phyloP scores from a whole-genome alignment of 2,113 vertebrate species.

The Lepus americanus region DNA sequence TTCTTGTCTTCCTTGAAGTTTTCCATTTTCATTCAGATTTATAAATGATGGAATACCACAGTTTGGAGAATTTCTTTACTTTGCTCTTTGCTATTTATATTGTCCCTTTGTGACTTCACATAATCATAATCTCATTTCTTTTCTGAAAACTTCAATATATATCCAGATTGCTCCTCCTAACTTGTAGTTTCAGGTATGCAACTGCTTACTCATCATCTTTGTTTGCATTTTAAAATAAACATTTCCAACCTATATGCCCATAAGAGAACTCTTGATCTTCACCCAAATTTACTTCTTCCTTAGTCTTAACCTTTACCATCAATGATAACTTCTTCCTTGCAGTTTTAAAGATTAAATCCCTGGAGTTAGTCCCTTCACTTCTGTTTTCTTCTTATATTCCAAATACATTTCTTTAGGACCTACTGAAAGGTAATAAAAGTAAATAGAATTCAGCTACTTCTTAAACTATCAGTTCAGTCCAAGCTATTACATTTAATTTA shows the following conservation, averaged over 20 bases:
- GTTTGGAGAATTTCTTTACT: background rate
- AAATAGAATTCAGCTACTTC: background rate
- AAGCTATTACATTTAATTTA: background rate
- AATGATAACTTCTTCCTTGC: background rate
- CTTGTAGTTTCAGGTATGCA: background rate
- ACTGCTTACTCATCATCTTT: background rate
- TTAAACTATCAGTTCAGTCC: background rate
- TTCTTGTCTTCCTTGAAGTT: background rate
- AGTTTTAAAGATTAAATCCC: constrained; percentile 23
- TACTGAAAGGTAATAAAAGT: background rate
- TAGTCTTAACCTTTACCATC: background rate
- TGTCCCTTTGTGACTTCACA: background rate
- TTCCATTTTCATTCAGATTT: background rate
- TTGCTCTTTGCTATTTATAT: background rate
- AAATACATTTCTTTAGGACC: constrained; percentile 8
- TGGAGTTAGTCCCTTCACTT: background rate
- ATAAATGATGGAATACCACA: background rate
- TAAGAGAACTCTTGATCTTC: background rate
- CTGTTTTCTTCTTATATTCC: background rate
- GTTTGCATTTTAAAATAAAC: constrained; percentile 17
- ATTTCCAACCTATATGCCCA: background rate
- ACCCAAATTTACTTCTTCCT: background rate
- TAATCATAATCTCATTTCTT: background rate
- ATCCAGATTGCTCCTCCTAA: background rate
- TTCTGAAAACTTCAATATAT: background rate